Evolutionary conservation across 2,113 vertebrate genomes (phyloP).

Genomic region (Hypomesus transpacificus): DNA sequence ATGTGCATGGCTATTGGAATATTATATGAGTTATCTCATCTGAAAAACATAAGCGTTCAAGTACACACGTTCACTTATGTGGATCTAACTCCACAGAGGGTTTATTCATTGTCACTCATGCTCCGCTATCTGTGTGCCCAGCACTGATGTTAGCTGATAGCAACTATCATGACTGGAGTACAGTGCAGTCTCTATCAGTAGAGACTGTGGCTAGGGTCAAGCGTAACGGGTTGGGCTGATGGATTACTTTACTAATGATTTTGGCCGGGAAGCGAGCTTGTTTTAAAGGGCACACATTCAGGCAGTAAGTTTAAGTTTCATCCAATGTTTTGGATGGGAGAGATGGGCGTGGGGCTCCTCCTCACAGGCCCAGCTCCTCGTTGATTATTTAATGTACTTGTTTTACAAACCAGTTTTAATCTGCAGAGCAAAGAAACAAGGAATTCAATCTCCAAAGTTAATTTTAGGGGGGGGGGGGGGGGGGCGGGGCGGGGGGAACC

Average conservation of each 20-base stretch:
- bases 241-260: constrained; percentile 74
- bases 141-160: constrained; percentile 45
- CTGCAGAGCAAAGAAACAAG: constrained; percentile 73
- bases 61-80: constrained; percentile 1
- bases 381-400: constrained; percentile 75
- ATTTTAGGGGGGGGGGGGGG: constrained; percentile 47
- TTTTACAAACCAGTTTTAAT: constrained; percentile 68
- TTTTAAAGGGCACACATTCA: constrained; percentile 64
- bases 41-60: constrained; percentile 12
- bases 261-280: constrained; percentile 61
- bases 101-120: constrained; percentile 18
- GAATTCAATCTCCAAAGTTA: constrained; percentile 57
- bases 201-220: constrained; percentile 65
- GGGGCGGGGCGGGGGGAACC: neutral
- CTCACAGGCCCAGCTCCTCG: constrained; percentile 49
- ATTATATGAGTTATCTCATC: constrained; percentile 8
- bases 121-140: constrained; percentile 24
- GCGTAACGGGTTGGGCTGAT: constrained; percentile 58
- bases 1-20: neutral
- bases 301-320: constrained; percentile 65
- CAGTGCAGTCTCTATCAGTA: constrained; percentile 52
- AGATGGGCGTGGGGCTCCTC: constrained; percentile 45
- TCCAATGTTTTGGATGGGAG: constrained; percentile 61
- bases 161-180: constrained; percentile 29
- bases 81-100: constrained; percentile 7